Evolutionary conservation across 2,113 vertebrate genomes (phyloP).

Genomic region (Antigone vipio): DNA sequence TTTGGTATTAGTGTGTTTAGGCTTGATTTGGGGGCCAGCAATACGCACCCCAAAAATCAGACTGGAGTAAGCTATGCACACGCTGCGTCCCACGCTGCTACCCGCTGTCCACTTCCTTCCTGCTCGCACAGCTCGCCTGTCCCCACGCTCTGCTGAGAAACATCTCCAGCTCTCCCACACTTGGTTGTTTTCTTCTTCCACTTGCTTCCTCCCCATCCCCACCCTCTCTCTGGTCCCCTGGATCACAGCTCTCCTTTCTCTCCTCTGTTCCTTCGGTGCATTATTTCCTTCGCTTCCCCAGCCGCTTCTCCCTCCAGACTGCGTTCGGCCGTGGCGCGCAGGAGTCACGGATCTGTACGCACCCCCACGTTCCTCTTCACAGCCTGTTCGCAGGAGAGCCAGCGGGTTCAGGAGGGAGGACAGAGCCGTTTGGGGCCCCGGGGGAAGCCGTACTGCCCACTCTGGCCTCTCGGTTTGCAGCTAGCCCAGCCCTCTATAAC

Average conservation of each 20-base stretch:
- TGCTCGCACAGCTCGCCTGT: not conserved
- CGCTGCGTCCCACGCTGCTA: not conserved
- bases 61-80: not conserved
- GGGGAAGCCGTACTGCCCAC: not conserved
- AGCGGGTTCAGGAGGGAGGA: not conserved
- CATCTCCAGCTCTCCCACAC: not conserved
- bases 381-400: not conserved
- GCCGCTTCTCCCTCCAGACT: not conserved
- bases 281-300: not conserved
- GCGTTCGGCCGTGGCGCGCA: fast-evolving
- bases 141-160: not conserved
- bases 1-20: not conserved
- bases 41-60: not conserved
- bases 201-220: not conserved
- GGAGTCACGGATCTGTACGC: not conserved
- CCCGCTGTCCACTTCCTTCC: not conserved
- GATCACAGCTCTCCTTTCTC: not conserved
- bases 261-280: not conserved
- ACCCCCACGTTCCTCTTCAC: not conserved
- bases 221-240: not conserved
- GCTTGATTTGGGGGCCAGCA: not conserved
- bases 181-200: not conserved
- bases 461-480: not conserved
- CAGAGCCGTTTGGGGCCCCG: fast-evolving
- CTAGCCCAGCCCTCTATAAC: not conserved